Evolutionary conservation across 2,888 invertebrate species (phyloP).

Genomic region (Drosophila testacea): DNA sequence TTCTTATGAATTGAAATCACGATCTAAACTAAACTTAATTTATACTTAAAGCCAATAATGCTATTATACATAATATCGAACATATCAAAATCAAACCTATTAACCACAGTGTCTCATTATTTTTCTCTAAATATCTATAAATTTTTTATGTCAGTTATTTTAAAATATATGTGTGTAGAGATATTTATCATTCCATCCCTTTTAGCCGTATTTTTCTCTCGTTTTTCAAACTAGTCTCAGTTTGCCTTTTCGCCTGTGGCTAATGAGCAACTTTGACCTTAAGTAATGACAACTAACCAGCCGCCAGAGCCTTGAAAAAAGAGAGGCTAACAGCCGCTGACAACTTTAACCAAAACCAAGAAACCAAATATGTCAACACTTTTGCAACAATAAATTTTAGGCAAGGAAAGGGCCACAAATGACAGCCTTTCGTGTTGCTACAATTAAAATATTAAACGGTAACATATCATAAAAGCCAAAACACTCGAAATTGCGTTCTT

Average conservation of each 20-base stretch:
- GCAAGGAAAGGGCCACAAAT: conserved; percentile 35
- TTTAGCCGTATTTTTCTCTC: conserved; percentile 12
- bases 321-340: not conserved
- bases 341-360: conserved; percentile 12
- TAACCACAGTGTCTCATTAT: too few species aligned
- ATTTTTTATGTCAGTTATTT: too few species aligned
- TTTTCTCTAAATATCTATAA: too few species aligned
- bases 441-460: conserved; percentile 82
- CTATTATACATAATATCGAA: too few species aligned
- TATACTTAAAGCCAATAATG: too few species aligned
- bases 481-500: conserved; percentile 36
- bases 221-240: not conserved
- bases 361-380: conserved; percentile 57
- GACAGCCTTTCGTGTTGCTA: conserved; percentile 46
- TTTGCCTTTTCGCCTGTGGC: conserved; percentile 52
- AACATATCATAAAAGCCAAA: conserved; percentile 50
- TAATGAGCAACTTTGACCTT: conserved; percentile 78
- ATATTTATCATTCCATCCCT: too few species aligned
- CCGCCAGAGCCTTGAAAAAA: conserved; percentile 29
- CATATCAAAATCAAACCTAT: too few species aligned
- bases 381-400: conserved; percentile 42
- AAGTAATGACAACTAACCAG: conserved; percentile 69
- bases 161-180: too few species aligned
- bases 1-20: too few species aligned
- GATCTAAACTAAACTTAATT: too few species aligned